These are phyloP conservation scores for Toxotes lorentzi DNA, from an alignment of 2,797 vertebrate genomes.

Conservation along the genomic window DNA sequence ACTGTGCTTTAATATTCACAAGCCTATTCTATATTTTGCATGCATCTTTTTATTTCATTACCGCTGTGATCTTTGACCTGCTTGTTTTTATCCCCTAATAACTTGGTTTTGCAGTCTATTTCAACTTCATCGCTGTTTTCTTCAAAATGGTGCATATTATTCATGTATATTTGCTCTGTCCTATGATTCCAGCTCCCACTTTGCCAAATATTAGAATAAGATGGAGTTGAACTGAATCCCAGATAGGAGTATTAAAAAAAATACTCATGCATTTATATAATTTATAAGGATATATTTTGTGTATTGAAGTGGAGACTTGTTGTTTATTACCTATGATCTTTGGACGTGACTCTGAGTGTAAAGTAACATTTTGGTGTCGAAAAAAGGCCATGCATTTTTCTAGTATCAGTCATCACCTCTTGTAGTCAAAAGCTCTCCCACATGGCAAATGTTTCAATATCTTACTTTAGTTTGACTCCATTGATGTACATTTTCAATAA, in stretches of 20 bases:
- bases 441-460: conserved; percentile 78
- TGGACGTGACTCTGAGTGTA: conserved; percentile 82
- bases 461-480: conserved; percentile 82
- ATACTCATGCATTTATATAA: conserved; percentile 86
- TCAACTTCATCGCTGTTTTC: conserved; percentile 66
- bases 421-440: conserved; percentile 74
- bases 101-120: conserved; percentile 62
- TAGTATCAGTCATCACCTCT: conserved; percentile 79
- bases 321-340: conserved; percentile 84
- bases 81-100: conserved; percentile 70
- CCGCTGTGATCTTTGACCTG: conserved; percentile 70
- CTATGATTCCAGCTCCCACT: conserved; percentile 69
- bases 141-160: conserved; percentile 75
- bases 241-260: conserved; percentile 77
- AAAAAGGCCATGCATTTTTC: conserved; percentile 81
- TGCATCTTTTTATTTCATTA: conserved; percentile 75
- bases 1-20: conserved; percentile 82
- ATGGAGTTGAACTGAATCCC: conserved; percentile 74
- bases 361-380: conserved; percentile 82
- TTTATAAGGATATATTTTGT: conserved; percentile 91
- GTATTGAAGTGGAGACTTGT: conserved; percentile 86
- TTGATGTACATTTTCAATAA: conserved; percentile 91
- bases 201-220: conserved; percentile 84
- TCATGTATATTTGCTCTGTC: conserved; percentile 76
- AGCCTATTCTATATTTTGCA: conserved; percentile 80